phyloP scores from a whole-genome alignment of 2,113 vertebrate species.

The Anas platyrhynchos region DNA sequence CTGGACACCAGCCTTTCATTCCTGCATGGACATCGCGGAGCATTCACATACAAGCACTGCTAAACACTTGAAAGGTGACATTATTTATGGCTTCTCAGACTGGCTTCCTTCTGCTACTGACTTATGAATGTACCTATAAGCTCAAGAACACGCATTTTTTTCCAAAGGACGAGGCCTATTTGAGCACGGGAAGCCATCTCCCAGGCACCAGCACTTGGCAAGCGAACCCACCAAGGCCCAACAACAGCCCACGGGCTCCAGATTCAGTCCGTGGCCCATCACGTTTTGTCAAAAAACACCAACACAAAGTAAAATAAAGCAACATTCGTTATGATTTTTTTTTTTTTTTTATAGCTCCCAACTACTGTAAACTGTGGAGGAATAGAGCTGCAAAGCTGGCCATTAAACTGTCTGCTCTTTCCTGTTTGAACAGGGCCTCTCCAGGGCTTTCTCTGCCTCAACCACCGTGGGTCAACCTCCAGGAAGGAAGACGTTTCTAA shows the following conservation, averaged over 20 bases:
- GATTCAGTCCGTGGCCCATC: background rate
- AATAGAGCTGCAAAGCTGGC: slow-evolving; percentile 78
- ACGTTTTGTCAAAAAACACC: slow-evolving; percentile 23
- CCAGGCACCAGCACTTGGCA: background rate
- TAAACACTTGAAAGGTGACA: background rate
- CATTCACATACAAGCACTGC: fast-evolving
- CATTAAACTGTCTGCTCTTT: slow-evolving; percentile 85
- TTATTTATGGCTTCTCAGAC: background rate
- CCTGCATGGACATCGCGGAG: background rate
- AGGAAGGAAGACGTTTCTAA: slow-evolving; percentile 85
- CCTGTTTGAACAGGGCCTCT: slow-evolving; percentile 83
- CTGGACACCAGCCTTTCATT: background rate
- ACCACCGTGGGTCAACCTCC: slow-evolving; percentile 73
- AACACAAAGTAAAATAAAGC: slow-evolving; percentile 67
- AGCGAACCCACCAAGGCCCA: background rate
- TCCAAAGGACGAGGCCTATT: background rate
- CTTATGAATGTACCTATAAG: background rate
- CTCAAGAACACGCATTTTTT: background rate
- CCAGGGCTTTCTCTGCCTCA: slow-evolving; percentile 73
- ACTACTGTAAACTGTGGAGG: slow-evolving; percentile 75
- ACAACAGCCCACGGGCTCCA: background rate
- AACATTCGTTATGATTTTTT: slow-evolving; percentile 68
- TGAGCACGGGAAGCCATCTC: background rate
- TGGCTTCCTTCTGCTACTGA: background rate
- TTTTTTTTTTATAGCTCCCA: slow-evolving; percentile 29